A percentile compares a stretch with the other conserved stretches of the same genome.
Conservation (phyloP, 1,140 invertebrate genomes). For the Heliconius hewitsoni region DNA sequence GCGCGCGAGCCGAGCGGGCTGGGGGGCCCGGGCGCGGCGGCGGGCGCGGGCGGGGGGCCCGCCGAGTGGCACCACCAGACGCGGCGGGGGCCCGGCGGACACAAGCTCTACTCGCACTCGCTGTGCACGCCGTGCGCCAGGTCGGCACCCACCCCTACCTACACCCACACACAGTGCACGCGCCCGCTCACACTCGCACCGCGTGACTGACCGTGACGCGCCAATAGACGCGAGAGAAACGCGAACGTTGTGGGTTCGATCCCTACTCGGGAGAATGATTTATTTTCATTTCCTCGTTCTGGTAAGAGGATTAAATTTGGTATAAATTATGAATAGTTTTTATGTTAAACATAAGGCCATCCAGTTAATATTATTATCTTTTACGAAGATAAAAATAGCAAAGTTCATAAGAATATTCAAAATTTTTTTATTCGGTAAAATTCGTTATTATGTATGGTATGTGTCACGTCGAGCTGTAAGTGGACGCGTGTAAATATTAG, state of each 20-base stretch:
- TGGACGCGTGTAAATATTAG: not conserved
- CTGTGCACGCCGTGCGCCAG: slow-evolving; percentile 80
- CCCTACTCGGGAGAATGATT: too few relatives aligned
- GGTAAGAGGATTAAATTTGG: too few relatives aligned
- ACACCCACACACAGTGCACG: not conserved
- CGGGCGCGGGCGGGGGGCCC: slow-evolving; percentile 70
- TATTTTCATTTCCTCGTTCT: too few relatives aligned
- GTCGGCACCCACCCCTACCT: slow-evolving; percentile 48
- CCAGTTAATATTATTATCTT: not conserved
- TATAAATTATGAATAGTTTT: not conserved
- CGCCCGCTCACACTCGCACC: not conserved
- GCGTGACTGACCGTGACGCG: not conserved
- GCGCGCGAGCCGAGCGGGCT: slow-evolving; percentile 72
- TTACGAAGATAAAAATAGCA: not conserved
- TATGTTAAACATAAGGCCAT: not conserved
- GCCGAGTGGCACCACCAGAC: slow-evolving; percentile 78
- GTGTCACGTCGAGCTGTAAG: not conserved
- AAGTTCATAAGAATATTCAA: not conserved
- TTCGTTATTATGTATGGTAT: not conserved
- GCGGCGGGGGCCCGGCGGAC: slow-evolving; percentile 71
- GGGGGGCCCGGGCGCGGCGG: slow-evolving; percentile 54
- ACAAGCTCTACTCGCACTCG: slow-evolving; percentile 79
- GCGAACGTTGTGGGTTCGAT: too few relatives aligned
- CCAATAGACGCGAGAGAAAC: too few relatives aligned
- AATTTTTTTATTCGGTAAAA: not conserved